These are phyloP conservation scores for Ornithorhynchus anatinus DNA, from an alignment of 2,113 vertebrate species.

Conservation along the genomic window DNA sequence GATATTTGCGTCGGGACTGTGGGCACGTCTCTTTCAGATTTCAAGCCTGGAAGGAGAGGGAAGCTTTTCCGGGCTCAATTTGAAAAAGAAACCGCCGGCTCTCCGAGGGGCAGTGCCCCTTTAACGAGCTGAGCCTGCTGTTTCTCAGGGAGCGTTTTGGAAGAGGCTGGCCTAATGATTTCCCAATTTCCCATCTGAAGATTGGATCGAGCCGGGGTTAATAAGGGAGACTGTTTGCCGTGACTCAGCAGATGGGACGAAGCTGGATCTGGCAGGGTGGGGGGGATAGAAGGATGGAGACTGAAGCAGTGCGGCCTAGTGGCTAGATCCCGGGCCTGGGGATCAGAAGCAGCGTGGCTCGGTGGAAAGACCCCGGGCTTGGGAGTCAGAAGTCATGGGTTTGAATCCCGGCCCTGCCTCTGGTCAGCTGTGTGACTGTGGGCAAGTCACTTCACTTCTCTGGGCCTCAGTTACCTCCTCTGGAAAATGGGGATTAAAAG, in stretches of 20 bases:
- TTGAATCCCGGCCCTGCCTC: too few species aligned
- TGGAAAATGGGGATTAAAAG: too few species aligned
- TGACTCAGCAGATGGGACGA: not conserved
- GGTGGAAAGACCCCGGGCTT: too few species aligned
- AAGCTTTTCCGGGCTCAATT: not conserved
- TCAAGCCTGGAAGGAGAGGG: too few species aligned
- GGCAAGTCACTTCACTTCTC: too few species aligned
- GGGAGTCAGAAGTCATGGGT: too few species aligned
- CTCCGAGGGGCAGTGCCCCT: not conserved
- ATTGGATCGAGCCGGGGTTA: not conserved
- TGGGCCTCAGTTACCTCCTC: too few species aligned
- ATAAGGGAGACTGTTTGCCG: constrained; percentile 1
- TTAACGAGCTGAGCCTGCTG: not conserved
- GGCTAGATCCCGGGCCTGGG: too few species aligned
- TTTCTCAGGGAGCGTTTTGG: not conserved
- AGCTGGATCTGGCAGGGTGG: not conserved
- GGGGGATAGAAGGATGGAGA: not conserved
- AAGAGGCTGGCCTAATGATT: not conserved
- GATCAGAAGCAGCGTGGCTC: too few species aligned
- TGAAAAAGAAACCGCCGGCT: not conserved
- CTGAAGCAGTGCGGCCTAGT: too few species aligned
- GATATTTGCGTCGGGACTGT: not conserved
- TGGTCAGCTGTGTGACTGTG: too few species aligned
- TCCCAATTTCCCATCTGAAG: not conserved
- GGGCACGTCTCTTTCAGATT: too few species aligned